Conservation (phyloP, 2,888 invertebrate species). For the Nephrotoma appendiculata region DNA sequence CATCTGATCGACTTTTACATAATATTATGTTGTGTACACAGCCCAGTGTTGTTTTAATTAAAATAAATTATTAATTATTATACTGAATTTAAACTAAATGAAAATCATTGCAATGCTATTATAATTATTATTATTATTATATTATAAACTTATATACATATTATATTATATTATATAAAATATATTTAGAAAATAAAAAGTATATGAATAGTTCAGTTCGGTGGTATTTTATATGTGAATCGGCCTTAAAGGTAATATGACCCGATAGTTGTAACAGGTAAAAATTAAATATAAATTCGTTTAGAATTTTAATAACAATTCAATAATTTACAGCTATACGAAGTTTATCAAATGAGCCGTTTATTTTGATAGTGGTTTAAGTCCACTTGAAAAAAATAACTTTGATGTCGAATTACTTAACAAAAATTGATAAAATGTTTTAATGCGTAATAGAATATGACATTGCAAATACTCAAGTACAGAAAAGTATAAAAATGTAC, state of each 20-base stretch:
- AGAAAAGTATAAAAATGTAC: too few species aligned
- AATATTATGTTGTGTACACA: neutral
- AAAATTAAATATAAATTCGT: too few species aligned
- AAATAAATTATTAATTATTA: neutral
- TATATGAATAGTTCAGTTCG: neutral
- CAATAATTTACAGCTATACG: too few species aligned
- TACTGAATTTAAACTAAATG: neutral
- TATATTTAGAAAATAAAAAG: neutral
- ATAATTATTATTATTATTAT: neutral
- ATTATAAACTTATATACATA: neutral
- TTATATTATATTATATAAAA: neutral
- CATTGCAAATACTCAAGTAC: too few species aligned
- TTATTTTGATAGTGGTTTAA: too few species aligned
- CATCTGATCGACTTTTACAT: neutral
- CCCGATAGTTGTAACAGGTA: too few species aligned
- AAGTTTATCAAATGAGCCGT: too few species aligned
- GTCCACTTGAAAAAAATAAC: too few species aligned
- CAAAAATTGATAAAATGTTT: too few species aligned
- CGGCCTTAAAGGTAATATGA: neutral
- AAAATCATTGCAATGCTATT: neutral
- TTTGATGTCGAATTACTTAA: too few species aligned
- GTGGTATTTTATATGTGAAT: neutral
- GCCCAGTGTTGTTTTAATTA: neutral
- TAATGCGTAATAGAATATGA: too few species aligned
- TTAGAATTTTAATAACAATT: too few species aligned